Evolutionary conservation across 2,888 invertebrate genomes (phyloP).

Genomic region (Synanthedon vespiformis): DNA sequence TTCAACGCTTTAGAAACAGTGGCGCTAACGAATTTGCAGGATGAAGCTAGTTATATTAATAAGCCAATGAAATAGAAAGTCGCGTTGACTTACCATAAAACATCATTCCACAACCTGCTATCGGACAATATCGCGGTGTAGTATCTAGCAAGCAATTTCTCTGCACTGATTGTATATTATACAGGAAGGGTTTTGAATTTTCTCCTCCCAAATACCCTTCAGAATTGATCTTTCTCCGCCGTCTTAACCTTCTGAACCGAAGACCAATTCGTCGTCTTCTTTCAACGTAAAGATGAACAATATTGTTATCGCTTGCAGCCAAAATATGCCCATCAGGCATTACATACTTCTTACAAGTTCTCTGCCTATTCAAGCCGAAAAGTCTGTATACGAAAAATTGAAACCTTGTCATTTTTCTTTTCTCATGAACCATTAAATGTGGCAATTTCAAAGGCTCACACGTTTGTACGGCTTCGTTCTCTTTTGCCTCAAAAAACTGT

Average conservation of each 20-base stretch:
- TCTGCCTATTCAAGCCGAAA: slow-evolving; percentile 35
- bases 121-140: slow-evolving; percentile 47
- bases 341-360: slow-evolving; percentile 14
- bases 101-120: slow-evolving; percentile 42
- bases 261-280: slow-evolving; percentile 22
- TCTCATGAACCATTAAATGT: slow-evolving; percentile 25
- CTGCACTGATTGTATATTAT: slow-evolving; percentile 41
- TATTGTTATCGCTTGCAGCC: slow-evolving; percentile 45
- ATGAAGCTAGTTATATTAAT: too few relatives aligned
- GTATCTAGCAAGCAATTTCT: slow-evolving; percentile 42
- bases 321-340: slow-evolving; percentile 26
- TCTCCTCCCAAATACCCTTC: slow-evolving; percentile 30
- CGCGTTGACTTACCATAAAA: slow-evolving; percentile 32
- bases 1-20: too few relatives aligned
- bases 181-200: slow-evolving; percentile 37
- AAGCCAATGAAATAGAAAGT: too few relatives aligned
- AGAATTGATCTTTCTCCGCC: slow-evolving; percentile 38
- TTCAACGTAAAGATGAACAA: slow-evolving; percentile 19
- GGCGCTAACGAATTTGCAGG: too few relatives aligned
- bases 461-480: slow-evolving; percentile 20
- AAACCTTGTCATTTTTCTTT: slow-evolving; percentile 35
- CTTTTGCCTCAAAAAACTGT: slow-evolving; percentile 18
- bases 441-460: slow-evolving; percentile 12
- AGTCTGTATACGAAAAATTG: slow-evolving; percentile 46
- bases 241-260: slow-evolving; percentile 33